Conservation (phyloP, 2,797 vertebrate genomes). For the Labeo calbasu region DNA sequence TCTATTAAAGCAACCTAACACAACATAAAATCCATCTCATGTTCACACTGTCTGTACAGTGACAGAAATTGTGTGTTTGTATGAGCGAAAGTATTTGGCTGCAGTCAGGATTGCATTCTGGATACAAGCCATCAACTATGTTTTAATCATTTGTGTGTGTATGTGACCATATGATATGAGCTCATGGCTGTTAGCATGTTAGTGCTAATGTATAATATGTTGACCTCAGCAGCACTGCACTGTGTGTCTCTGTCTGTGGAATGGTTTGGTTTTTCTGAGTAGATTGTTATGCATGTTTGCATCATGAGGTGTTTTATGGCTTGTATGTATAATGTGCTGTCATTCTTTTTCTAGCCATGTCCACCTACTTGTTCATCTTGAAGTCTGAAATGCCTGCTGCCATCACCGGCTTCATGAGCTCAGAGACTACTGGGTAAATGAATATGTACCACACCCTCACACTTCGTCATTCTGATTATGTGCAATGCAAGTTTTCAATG, state of each 20-base stretch:
- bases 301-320: constrained; percentile 16
- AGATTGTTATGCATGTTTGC: constrained; percentile 9
- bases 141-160: not conserved
- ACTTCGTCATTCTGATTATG: not conserved
- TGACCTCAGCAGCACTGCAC: not conserved
- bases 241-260: constrained; percentile 17
- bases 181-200: not conserved
- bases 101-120: not conserved
- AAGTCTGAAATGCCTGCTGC: constrained; percentile 91
- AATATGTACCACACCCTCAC: not conserved
- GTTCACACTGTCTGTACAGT: not conserved
- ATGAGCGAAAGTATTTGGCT: not conserved
- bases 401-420: constrained; percentile 81
- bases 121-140: not conserved
- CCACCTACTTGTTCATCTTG: constrained; percentile 94
- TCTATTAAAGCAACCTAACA: not conserved
- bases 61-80: not conserved
- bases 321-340: constrained; percentile 16
- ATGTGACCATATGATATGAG: not conserved
- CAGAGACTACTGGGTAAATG: constrained; percentile 82
- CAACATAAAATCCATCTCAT: not conserved
- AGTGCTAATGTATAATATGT: not conserved
- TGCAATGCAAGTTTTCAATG: not conserved
- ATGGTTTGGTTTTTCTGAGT: constrained; percentile 44
- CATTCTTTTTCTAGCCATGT: constrained; percentile 84